phyloP scores from a whole-genome alignment of 1,140 invertebrate genomes.

The Bombus affinis region DNA sequence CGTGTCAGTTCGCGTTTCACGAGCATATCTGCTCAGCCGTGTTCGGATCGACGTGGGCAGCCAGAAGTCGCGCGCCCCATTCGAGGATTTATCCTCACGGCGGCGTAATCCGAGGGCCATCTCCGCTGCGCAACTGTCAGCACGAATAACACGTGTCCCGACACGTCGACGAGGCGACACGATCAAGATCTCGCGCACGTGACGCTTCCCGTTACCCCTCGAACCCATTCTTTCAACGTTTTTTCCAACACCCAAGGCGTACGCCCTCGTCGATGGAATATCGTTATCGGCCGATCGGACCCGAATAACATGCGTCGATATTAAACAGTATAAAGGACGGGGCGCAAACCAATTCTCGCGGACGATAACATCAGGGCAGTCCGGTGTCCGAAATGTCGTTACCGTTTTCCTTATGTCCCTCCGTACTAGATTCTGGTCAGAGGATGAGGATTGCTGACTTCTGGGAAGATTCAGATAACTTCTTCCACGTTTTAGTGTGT shows the following conservation, averaged over 20 bases:
- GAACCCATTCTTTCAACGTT: not conserved
- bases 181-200: conserved; percentile 67
- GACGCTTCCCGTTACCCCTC: conserved; percentile 15
- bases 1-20: conserved; percentile 55
- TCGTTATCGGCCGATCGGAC: conserved; percentile 65
- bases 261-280: conserved; percentile 44
- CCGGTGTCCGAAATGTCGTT: conserved; percentile 42
- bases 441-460: too few relatives aligned
- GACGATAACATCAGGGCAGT: conserved; percentile 57
- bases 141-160: conserved; percentile 56
- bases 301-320: conserved; percentile 66
- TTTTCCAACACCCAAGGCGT: conserved; percentile 22
- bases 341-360: conserved; percentile 64
- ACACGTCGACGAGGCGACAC: conserved; percentile 57
- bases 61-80: conserved; percentile 55
- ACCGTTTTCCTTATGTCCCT: conserved; percentile 26
- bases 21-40: conserved; percentile 45
- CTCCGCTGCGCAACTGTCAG: conserved; percentile 70
- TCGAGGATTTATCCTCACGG: conserved; percentile 64
- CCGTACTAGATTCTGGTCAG: not conserved
- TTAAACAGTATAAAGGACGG: conserved; percentile 61
- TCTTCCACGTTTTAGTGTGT: too few relatives aligned
- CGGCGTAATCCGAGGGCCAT: conserved; percentile 63
- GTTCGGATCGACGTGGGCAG: conserved; percentile 43
- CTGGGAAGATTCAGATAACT: too few relatives aligned